Evolutionary conservation across 2,113 vertebrate species (phyloP).

Genomic region (Eidolon helvum): DNA sequence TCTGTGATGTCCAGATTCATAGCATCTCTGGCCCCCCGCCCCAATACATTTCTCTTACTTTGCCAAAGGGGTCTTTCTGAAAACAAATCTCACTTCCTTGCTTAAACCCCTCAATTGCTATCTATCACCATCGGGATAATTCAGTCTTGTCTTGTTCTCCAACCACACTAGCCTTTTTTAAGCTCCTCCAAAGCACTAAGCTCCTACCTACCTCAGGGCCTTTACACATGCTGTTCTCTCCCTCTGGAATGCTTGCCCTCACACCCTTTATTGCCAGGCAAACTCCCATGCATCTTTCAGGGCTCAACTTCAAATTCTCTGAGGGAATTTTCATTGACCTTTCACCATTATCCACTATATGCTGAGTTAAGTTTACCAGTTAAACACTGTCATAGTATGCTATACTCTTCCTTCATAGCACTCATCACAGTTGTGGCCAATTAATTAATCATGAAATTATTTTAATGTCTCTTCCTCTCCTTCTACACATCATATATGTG

Average conservation of each 20-base stretch:
- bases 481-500: not conserved
- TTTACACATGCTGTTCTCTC: not conserved
- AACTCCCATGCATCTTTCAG: not conserved
- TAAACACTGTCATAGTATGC: not conserved
- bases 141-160: not conserved
- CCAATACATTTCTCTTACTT: not conserved
- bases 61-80: not conserved
- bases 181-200: not conserved
- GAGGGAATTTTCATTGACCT: not conserved
- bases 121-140: not conserved
- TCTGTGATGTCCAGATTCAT: not conserved
- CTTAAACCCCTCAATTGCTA: not conserved
- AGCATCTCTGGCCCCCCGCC: not conserved
- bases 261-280: not conserved
- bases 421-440: not conserved
- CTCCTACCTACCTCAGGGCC: not conserved
- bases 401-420: not conserved
- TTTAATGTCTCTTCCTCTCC: not conserved
- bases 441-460: not conserved
- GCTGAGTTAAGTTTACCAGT: not conserved
- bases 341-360: not conserved
- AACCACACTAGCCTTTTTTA: not conserved
- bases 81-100: not conserved
- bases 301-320: not conserved
- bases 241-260: not conserved